Conservation (phyloP, 1,140 invertebrate genomes). For the Melipona quadrifasciata region DNA sequence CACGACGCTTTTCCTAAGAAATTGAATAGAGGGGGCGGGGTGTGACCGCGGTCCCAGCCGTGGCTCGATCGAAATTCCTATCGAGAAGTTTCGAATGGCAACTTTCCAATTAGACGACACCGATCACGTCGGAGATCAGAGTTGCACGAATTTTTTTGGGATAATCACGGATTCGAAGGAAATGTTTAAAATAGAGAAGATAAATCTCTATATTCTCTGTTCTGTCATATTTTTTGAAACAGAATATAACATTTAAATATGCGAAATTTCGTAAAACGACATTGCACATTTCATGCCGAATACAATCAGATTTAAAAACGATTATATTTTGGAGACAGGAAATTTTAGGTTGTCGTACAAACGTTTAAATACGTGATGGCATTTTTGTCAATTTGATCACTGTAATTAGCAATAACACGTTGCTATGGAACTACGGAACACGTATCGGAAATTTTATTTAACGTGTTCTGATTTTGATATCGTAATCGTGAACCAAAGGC, state of each 20-base stretch:
- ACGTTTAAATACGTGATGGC: no score
- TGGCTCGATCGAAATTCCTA: not conserved
- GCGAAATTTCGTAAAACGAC: no score
- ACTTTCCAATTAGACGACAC: not conserved
- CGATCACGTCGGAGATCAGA: not conserved
- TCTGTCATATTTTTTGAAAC: no score
- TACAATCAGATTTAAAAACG: no score
- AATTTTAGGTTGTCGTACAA: rapidly evolving
- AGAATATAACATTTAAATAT: no score
- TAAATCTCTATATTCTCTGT: no score
- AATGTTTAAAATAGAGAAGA: not conserved
- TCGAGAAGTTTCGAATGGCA: not conserved
- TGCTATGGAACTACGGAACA: not conserved
- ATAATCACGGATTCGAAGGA: not conserved
- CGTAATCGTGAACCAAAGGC: not conserved
- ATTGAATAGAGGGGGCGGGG: not conserved
- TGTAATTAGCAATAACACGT: not conserved
- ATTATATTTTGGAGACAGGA: no score
- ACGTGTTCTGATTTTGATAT: not conserved
- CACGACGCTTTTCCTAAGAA: not conserved
- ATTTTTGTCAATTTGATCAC: not conserved
- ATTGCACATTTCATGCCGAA: not conserved
- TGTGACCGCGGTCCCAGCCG: not conserved
- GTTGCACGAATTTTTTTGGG: not conserved
- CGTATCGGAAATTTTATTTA: no score